These are phyloP conservation scores for Agrilus biguttatus DNA, from an alignment of 2,888 invertebrate species.

Conservation along the genomic window DNA sequence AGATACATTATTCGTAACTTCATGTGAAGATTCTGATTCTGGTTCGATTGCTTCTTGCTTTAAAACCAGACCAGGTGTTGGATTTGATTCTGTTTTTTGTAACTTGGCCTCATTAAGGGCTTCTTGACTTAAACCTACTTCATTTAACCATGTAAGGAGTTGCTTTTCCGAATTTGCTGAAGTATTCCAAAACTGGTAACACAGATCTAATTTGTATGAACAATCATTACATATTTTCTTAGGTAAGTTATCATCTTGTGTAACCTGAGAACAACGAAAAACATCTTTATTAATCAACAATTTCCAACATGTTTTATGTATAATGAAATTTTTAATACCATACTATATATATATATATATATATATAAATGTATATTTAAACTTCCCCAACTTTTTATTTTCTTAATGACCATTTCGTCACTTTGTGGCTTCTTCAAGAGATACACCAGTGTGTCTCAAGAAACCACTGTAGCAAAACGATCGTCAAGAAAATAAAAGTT, in stretches of 20 bases:
- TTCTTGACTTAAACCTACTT: constrained; percentile 14
- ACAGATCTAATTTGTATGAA: constrained; percentile 54
- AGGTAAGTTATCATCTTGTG: constrained; percentile 50
- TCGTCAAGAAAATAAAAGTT: too few relatives aligned
- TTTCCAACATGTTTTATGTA: too few relatives aligned
- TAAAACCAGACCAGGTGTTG: constrained; percentile 11
- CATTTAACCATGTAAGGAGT: constrained; percentile 25
- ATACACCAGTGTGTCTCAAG: too few relatives aligned
- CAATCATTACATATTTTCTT: constrained; percentile 59
- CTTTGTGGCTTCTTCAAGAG: too few relatives aligned
- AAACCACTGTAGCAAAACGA: too few relatives aligned
- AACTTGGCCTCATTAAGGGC: constrained; percentile 8
- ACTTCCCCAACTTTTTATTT: too few relatives aligned
- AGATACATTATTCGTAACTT: constrained; percentile 8
- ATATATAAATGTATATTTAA: too few relatives aligned
- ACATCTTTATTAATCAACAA: too few relatives aligned
- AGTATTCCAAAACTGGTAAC: constrained; percentile 58
- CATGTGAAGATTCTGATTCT: constrained; percentile 6
- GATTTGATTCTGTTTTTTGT: constrained; percentile 10
- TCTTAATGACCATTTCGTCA: too few relatives aligned
- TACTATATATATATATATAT: too few relatives aligned
- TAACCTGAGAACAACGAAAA: constrained; percentile 34
- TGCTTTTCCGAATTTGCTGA: constrained; percentile 49
- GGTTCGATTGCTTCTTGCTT: constrained; percentile 15
- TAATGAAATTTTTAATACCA: too few relatives aligned